Conservation (phyloP, 1,140 invertebrate species). For the Pseudomyrmex gracilis region DNA sequence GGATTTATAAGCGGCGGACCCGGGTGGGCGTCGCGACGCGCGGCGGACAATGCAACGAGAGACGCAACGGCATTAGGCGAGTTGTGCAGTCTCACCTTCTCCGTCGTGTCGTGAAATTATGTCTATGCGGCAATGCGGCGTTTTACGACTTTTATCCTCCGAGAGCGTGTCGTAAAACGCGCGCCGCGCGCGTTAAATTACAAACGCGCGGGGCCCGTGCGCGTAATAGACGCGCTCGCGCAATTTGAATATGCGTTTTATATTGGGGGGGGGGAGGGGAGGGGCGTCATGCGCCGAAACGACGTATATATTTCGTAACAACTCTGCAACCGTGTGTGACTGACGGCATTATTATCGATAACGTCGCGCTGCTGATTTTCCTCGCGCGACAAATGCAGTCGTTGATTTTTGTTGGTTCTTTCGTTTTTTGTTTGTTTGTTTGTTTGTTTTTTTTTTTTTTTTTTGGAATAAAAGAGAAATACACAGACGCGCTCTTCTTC, state of each 20-base stretch:
- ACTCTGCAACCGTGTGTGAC: neutral
- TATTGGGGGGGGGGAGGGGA: no score
- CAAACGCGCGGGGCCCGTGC: neutral
- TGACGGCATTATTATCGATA: no score
- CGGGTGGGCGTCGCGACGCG: slow-evolving; percentile 64
- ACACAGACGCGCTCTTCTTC: neutral
- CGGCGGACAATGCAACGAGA: slow-evolving; percentile 65
- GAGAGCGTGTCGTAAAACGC: slow-evolving; percentile 19
- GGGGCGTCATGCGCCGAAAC: neutral
- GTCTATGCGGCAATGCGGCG: slow-evolving; percentile 68
- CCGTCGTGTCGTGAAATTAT: slow-evolving; percentile 66
- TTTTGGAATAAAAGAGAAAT: neutral
- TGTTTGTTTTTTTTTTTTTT: no score
- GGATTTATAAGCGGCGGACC: slow-evolving; percentile 72
- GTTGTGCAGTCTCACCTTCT: slow-evolving; percentile 67
- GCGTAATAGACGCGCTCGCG: neutral
- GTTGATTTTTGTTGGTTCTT: no score
- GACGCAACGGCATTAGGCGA: slow-evolving; percentile 71
- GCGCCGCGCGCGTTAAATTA: neutral
- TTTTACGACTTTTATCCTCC: slow-evolving; percentile 54
- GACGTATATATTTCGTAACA: neutral
- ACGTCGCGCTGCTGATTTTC: no score
- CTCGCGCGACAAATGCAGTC: no score
- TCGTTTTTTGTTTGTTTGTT: no score
- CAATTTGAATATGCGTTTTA: slow-evolving; percentile 21